phyloP scores from a whole-genome alignment of 1,140 invertebrate genomes.

The Drosophila ohnishii region DNA sequence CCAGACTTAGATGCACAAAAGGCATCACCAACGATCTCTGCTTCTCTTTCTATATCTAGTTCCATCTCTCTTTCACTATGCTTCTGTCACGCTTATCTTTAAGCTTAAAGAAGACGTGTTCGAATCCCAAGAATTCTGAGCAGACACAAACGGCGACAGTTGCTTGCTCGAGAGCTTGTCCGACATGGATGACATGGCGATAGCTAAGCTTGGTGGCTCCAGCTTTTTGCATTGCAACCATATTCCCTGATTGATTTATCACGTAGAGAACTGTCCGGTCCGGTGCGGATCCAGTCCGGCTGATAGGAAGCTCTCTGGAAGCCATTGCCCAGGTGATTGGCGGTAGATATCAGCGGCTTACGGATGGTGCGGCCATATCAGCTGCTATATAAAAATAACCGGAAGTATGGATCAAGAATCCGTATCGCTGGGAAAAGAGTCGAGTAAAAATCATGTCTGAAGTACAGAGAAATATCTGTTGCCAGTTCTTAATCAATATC shows the following conservation, averaged over 20 bases:
- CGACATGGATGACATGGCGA: conserved; percentile 29
- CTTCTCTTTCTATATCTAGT: neutral
- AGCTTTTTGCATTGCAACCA: neutral
- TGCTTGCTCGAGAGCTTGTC: conserved; percentile 18
- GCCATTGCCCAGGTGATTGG: neutral
- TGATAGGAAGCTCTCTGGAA: conserved; percentile 11
- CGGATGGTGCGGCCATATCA: neutral
- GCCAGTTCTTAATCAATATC: neutral
- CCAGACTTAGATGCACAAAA: conserved; percentile 1
- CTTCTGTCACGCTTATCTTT: neutral
- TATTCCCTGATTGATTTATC: conserved; percentile 10
- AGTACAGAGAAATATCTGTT: neutral
- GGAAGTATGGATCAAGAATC: conserved; percentile 14
- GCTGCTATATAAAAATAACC: neutral
- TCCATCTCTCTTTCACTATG: neutral
- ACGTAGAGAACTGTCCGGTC: conserved; percentile 3
- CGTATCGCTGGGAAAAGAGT: neutral
- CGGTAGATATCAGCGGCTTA: neutral
- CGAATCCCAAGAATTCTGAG: conserved; percentile 14
- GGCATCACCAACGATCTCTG: neutral
- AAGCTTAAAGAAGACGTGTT: conserved; percentile 8
- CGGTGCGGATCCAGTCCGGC: neutral
- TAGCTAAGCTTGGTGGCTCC: conserved; percentile 4
- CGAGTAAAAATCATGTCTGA: conserved; percentile 17
- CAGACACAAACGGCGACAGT: neutral